phyloP scores from a whole-genome alignment of 2,797 vertebrate species.

The Periparus ater region DNA sequence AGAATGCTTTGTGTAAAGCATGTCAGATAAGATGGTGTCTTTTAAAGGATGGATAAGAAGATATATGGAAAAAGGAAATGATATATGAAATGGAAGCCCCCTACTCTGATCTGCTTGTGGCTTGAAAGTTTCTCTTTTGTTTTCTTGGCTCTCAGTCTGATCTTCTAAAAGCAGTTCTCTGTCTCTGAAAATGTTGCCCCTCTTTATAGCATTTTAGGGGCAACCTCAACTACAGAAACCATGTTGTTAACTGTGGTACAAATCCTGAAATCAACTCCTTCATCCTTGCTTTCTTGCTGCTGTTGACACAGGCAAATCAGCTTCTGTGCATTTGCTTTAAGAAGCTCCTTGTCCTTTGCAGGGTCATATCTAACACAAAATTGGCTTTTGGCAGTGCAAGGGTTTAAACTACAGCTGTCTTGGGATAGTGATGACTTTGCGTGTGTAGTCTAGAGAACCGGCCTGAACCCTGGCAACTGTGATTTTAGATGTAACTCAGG shows the following conservation, averaged over 20 bases:
- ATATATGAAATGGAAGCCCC: neutral
- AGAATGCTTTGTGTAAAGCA: neutral
- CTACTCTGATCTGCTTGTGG: neutral
- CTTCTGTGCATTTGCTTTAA: neutral
- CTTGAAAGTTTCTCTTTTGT: neutral
- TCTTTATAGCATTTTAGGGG: neutral
- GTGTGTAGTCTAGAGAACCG: neutral
- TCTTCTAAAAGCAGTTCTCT: neutral
- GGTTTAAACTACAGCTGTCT: neutral
- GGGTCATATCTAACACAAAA: neutral
- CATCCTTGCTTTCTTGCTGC: neutral
- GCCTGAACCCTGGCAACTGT: neutral
- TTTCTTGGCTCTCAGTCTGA: neutral
- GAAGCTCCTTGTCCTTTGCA: neutral
- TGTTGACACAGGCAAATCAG: neutral
- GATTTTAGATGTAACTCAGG: neutral
- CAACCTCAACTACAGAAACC: neutral
- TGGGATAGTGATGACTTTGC: neutral
- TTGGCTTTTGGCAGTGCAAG: neutral
- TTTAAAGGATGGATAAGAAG: neutral
- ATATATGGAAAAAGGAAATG: neutral
- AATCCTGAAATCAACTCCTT: neutral
- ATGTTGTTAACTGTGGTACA: neutral
- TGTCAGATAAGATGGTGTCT: neutral
- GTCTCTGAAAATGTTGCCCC: neutral